Evolutionary conservation across 1,140 invertebrate genomes (phyloP), one percentile per base, ranked within the genome.

Genomic region (Drosophila nannoptera): DNA sequence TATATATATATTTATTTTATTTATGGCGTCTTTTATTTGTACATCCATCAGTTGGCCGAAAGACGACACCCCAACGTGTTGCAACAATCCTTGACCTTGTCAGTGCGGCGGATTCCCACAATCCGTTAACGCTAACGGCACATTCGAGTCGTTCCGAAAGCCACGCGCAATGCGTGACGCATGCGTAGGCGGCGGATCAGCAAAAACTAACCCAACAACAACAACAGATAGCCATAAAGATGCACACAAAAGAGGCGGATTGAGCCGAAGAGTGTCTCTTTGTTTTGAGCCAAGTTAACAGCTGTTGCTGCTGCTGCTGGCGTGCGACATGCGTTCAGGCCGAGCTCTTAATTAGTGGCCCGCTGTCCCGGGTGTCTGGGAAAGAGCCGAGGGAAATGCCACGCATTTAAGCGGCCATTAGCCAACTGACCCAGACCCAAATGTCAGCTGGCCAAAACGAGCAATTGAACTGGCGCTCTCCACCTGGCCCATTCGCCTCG

Each of bases 31-130:
- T 63, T 62, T 69, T 35, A 45, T 32, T 69, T 49, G 22, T 1
- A 33, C 35, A 8, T 45, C 36, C 31, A 66, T n/a, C 43, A 65
- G 33, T 36, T 60, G 36, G 42, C 45, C 38, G 48, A 48, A 31
- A 36, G 14, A 33, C 32, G 49, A 36, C 36, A 52, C 53, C 48
- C 38, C 22, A 2, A 58, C 61, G 43, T 55, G 42, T 53, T 55
- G 58, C 48, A 69, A 48, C 58, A 62, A 75, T 83, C 80, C 75
- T 78, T 83, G 80, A 82, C 78, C 78, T 82, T 82, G 78, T 75
- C 64, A 55, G 5, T 11, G 55, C 45, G 67, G 35, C 59, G 61
- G 67, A 66, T 82, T 82, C 78, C 78, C 78, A 83, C 69, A 63
- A 64, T 78, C 53, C 36, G 63, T 82, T 59, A 45, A 16, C 48